These are phyloP conservation scores for Muschampia staudingeri DNA, from an alignment of 2,888 invertebrate genomes.

Conservation along the genomic window DNA sequence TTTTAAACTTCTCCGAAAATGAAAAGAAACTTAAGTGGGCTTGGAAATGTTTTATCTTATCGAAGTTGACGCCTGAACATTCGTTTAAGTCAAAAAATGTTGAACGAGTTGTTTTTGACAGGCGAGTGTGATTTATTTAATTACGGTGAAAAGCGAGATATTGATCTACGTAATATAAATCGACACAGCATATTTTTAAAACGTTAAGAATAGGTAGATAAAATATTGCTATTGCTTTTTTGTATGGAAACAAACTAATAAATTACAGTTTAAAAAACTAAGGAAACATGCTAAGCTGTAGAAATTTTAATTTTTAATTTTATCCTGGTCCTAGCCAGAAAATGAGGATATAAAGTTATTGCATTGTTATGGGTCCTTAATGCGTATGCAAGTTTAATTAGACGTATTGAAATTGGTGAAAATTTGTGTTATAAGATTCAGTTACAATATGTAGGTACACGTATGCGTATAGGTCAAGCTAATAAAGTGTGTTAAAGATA, in stretches of 20 bases:
- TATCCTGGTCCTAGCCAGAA: no score
- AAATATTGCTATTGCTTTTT: neutral
- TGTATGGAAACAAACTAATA: neutral
- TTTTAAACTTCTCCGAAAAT: neutral
- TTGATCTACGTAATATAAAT: slow-evolving; percentile 22
- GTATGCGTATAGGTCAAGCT: no score
- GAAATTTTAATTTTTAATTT: no score
- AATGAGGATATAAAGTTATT: no score
- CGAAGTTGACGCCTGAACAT: slow-evolving; percentile 15
- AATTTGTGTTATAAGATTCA: no score
- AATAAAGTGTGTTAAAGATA: no score
- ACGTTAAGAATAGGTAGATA: neutral
- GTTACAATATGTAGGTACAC: no score
- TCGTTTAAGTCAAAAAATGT: slow-evolving; percentile 27
- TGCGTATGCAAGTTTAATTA: no score
- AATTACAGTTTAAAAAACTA: no score
- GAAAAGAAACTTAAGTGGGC: neutral
- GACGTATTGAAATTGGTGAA: no score
- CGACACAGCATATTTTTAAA: neutral
- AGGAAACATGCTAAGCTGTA: no score
- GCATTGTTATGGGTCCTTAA: no score
- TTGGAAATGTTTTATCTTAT: slow-evolving; percentile 12
- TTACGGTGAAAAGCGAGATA: slow-evolving; percentile 58
- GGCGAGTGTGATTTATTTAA: slow-evolving; percentile 74
- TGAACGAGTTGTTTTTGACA: slow-evolving; percentile 63